Base-by-base conservation (phyloP, 2,888 invertebrate genomes). In the Myopa testacea region DNA sequence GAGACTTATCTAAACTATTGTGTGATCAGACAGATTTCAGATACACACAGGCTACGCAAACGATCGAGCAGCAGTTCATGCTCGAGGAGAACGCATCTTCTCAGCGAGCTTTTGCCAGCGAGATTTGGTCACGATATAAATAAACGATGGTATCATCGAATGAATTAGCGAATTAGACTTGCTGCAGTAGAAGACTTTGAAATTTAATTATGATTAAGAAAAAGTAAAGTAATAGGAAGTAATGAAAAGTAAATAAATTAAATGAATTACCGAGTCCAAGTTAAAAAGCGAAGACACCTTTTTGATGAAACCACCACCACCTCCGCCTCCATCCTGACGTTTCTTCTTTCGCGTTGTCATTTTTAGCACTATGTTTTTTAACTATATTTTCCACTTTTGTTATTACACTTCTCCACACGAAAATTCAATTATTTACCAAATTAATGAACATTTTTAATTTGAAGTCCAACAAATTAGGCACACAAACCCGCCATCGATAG, bases 261-360 rank as follows among this genome's bases (percentile, higher is more conserved):
- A 38, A 37, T 26, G 16, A 12, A 60, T 93, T 95, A 92, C 95
- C 88, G 88, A 93, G 88, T 95, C 95, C 90, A 96, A 93, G 91
- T 95, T 95, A 91, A 95, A 95, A 85, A 95, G 92, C 84, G 94
- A 95, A 84, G 95, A 95, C 85, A 95, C 95, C 92, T 95, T 96
- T 91, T 95, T 95, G 89, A 95, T 94, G 90, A 96, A 95, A 90
- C 94, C 93, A 77, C 89, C 93, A 52, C 84, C 81, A 58, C 82
- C 80, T 75, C 84, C 81, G 78, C 85, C 80, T 78, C 85, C 85
- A 86, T 93, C 92, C 85, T 92, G 92, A 87, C 92, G 92, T 90
- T 93, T 93, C 91, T 93, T 93, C 87, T 93, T 91, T 83, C 93
- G 90, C 79, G 92, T 92, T 82, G 93, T 93, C 93, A 93, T 93